Evolutionary conservation across 2,888 invertebrate genomes (phyloP).

Genomic region (Pseudolycoriella hygida): DNA sequence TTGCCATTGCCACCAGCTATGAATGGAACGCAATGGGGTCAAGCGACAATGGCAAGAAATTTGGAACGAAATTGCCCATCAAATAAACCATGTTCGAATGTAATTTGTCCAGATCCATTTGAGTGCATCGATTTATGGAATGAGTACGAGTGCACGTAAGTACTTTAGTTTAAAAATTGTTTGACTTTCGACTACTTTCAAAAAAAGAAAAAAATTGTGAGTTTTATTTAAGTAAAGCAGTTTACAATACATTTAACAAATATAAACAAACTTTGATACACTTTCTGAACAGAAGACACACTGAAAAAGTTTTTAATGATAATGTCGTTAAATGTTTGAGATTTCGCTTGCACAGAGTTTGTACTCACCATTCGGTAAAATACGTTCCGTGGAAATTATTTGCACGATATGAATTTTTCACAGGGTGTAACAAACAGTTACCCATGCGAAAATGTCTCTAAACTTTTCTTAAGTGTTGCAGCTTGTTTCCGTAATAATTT

Average conservation of each 20-base stretch:
- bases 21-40: slow-evolving; percentile 92
- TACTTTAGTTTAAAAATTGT: slow-evolving; percentile 16
- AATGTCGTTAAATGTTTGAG: too few species aligned
- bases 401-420: too few species aligned
- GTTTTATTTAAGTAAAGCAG: background rate
- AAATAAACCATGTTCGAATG: slow-evolving; percentile 86
- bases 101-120: slow-evolving; percentile 84
- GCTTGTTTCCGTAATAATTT: too few species aligned
- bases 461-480: too few species aligned
- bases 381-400: too few species aligned
- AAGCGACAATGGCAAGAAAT: slow-evolving; percentile 85
- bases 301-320: too few species aligned
- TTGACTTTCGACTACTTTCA: background rate
- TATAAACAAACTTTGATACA: background rate
- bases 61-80: slow-evolving; percentile 85
- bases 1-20: slow-evolving; percentile 85
- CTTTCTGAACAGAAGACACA: too few species aligned
- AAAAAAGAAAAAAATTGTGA: background rate
- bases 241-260: background rate
- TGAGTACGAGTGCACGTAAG: slow-evolving; percentile 96
- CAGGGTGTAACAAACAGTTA: too few species aligned
- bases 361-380: too few species aligned
- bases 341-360: too few species aligned
- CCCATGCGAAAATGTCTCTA: too few species aligned
- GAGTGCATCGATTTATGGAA: slow-evolving; percentile 96